phyloP scores from a whole-genome alignment of 2,797 vertebrate species.

The Gymnoscopelus microlampas region DNA sequence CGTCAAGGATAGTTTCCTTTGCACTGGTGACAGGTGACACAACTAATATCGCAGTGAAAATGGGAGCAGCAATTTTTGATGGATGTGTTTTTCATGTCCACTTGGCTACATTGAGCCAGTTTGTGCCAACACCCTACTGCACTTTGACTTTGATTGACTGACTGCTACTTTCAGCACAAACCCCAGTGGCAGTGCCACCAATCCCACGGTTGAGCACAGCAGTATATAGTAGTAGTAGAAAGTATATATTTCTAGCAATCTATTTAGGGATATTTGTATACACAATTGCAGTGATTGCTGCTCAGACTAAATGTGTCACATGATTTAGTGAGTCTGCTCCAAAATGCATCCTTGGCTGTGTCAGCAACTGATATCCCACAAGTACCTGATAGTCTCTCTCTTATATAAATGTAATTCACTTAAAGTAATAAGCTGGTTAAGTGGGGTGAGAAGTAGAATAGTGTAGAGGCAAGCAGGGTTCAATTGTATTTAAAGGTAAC shows the following conservation, averaged over 20 bases:
- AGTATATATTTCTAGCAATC: constrained; percentile 39
- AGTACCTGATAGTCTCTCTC: constrained; percentile 39
- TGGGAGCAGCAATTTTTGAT: background rate
- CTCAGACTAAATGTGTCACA: constrained; percentile 28
- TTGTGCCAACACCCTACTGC: constrained; percentile 26
- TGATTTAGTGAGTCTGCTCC: constrained; percentile 20
- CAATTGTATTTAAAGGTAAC: constrained; percentile 46
- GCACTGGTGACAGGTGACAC: constrained; percentile 27
- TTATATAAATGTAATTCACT: constrained; percentile 64
- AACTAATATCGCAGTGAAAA: constrained; percentile 19
- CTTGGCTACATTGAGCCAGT: constrained; percentile 18
- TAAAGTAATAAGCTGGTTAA: constrained; percentile 67
- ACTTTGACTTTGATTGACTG: constrained; percentile 12
- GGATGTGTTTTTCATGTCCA: constrained; percentile 22
- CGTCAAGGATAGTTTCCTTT: constrained; percentile 1
- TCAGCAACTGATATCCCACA: constrained; percentile 37
- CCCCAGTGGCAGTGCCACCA: constrained; percentile 2
- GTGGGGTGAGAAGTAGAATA: constrained; percentile 30
- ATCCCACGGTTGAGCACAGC: no score
- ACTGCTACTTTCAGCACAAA: background rate
- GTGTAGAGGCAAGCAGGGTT: constrained; percentile 30
- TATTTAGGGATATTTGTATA: constrained; percentile 49
- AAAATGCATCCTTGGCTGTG: constrained; percentile 9
- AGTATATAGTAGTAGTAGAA: background rate
- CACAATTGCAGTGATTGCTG: constrained; percentile 15